Evolutionary conservation across 2,113 vertebrate species (phyloP), one percentile per base, ranked within the genome.

Genomic region (Toxotes jaculatrix): DNA sequence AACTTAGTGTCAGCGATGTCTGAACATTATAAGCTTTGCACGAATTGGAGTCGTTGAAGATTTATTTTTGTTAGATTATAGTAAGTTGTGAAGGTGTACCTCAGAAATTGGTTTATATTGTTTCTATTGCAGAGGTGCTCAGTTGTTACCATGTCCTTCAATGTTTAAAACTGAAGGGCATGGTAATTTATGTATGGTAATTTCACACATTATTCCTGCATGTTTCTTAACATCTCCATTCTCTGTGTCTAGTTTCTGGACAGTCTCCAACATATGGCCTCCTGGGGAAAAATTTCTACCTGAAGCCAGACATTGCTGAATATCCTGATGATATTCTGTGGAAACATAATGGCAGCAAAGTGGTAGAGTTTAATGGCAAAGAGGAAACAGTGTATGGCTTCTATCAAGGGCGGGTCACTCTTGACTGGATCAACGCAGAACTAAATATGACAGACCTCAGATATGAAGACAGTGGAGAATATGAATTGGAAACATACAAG

Each of bases 401-500:
- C 0, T 93, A 23, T 65, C 0, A 23, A 32, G 10, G 31, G 31
- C 80, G 94, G 47, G 2, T 91, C 61, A 77, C 61, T 9, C 90
- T 95, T 0, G 4, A 85, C 74, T 88, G 88, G 83, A 0, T 0
- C 1, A 23, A 79, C 8, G 93, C 90, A 60, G 78, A 85, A 6
- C 80, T 95, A 5, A 0, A 2, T 0, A 90, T 95, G 31, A 7
- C 7, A 16, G 31, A 76, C 0, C 77, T 92, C 53, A 59, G 3
- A 8, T 51, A 40, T 4, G 79, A 87, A 60, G 94, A 94, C 88
- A 88, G 89, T 3, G 87, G 94, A 72, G 0, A 17, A 0, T 95
- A 94, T 78, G 82, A 74, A 3, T 1, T 92, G 85, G 85, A 93
- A 21, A 14, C 11, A 6, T 2, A 21, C 3, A 7, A 5, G 0